Conservation (phyloP, 2,113 vertebrate genomes). For the Siphamia tubifer region DNA sequence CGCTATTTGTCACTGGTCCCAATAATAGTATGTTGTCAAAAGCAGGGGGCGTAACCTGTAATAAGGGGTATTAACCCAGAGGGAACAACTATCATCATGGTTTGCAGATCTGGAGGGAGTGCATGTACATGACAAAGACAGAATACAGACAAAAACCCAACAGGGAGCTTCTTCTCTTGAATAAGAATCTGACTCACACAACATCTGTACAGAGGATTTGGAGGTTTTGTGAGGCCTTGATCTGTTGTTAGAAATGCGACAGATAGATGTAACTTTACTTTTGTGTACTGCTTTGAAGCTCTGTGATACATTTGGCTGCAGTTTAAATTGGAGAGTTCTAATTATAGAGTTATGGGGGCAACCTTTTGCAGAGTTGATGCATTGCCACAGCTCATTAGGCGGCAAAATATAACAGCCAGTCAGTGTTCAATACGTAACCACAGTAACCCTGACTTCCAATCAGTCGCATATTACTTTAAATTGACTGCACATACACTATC, state of each 20-base stretch:
- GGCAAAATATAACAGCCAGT: not conserved
- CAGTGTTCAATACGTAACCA: too few relatives aligned
- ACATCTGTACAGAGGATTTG: constrained; percentile 45
- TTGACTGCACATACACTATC: not conserved
- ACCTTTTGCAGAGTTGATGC: not conserved
- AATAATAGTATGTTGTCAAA: constrained; percentile 61
- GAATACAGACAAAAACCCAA: constrained; percentile 4
- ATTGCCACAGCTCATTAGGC: not conserved
- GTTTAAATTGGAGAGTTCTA: not conserved
- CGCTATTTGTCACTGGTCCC: constrained; percentile 14
- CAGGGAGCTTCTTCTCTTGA: constrained; percentile 34
- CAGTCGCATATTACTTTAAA: not conserved
- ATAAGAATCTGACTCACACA: constrained; percentile 52
- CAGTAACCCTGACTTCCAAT: not conserved
- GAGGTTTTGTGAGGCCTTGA: constrained; percentile 32
- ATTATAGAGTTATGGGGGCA: not conserved
- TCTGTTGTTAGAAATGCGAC: constrained; percentile 21
- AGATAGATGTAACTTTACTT: not conserved
- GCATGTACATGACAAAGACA: constrained; percentile 34
- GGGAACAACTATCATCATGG: constrained; percentile 54
- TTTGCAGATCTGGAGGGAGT: constrained; percentile 22
- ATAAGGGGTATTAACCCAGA: constrained; percentile 63
- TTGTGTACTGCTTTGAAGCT: not conserved
- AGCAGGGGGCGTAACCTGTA: constrained; percentile 30
- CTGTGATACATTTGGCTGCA: not conserved